phyloP scores from a whole-genome alignment of 2,797 vertebrate genomes.

The Ara ararauna region DNA sequence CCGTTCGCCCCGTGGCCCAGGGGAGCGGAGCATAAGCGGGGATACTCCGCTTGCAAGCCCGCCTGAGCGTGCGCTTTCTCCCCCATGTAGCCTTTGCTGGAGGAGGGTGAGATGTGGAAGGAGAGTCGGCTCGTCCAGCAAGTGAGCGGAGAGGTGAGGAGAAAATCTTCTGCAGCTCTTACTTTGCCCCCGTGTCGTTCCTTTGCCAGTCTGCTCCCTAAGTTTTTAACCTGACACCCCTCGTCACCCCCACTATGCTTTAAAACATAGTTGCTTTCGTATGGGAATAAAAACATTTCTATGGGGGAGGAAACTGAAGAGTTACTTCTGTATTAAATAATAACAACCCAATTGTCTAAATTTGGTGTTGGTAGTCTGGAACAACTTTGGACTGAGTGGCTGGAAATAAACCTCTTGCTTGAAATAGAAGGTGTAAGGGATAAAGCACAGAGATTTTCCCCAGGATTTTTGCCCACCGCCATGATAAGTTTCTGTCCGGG shows the following conservation, averaged over 20 bases:
- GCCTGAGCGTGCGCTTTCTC: conserved; percentile 30
- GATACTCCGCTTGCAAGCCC: neutral
- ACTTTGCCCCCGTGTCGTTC: fast-evolving
- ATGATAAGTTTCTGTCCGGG: neutral
- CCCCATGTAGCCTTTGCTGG: conserved; percentile 86
- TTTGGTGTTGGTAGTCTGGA: neutral
- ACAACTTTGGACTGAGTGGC: neutral
- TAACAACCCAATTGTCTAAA: neutral
- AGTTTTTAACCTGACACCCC: neutral
- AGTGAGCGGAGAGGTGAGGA: conserved; percentile 91
- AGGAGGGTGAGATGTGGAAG: conserved; percentile 82
- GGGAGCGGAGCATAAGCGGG: neutral
- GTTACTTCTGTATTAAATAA: neutral
- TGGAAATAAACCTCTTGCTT: neutral
- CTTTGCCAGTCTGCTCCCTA: no score
- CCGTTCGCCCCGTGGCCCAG: neutral
- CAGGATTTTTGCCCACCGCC: neutral
- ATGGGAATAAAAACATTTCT: neutral
- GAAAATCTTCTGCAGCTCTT: neutral
- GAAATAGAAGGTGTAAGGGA: neutral
- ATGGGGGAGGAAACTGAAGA: fast-evolving
- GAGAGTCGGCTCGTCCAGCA: conserved; percentile 82
- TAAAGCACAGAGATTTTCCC: neutral
- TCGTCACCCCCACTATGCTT: neutral
- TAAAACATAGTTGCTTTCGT: fast-evolving